phyloP scores from a whole-genome alignment of 92 coral and sea anemone species.

The Bergia puertoricense region DNA sequence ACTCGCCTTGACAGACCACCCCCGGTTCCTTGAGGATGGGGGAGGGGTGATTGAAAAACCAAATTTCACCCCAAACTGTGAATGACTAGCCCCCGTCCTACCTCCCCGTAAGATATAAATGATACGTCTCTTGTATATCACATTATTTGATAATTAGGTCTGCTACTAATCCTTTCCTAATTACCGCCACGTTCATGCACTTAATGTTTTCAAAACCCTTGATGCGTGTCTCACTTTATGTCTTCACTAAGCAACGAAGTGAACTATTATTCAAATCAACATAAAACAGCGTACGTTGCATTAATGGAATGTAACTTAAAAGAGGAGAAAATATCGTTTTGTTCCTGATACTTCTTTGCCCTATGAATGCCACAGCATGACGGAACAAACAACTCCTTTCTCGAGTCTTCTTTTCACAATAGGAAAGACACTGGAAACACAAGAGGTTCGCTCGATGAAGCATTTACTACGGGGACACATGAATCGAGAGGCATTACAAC shows the following conservation, averaged over 20 bases:
- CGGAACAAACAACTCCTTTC: constrained; percentile 47
- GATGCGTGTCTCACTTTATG: constrained; percentile 31
- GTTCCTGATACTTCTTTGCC: not conserved
- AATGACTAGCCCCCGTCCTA: no score
- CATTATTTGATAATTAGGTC: not conserved
- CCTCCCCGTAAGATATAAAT: no score
- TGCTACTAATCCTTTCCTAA: not conserved
- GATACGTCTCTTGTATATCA: not conserved
- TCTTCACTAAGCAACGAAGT: constrained; percentile 25
- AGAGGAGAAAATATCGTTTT: not conserved
- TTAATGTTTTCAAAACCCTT: constrained; percentile 15
- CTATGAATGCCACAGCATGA: not conserved
- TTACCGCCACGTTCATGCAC: not conserved
- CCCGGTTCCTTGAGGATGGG: no score
- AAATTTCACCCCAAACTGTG: no score
- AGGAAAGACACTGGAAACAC: constrained; percentile 67
- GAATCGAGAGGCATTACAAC: constrained; percentile 77
- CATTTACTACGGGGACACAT: constrained; percentile 88
- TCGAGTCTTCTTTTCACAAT: constrained; percentile 61
- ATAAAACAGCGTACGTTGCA: not conserved
- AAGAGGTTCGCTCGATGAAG: constrained; percentile 76
- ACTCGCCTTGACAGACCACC: no score
- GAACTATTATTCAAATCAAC: constrained; percentile 3
- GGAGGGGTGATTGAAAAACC: no score
- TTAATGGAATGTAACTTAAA: not conserved